These are phyloP conservation scores for Phymastichus coffea DNA, from an alignment of 1,140 invertebrate genomes.

Conservation along the genomic window DNA sequence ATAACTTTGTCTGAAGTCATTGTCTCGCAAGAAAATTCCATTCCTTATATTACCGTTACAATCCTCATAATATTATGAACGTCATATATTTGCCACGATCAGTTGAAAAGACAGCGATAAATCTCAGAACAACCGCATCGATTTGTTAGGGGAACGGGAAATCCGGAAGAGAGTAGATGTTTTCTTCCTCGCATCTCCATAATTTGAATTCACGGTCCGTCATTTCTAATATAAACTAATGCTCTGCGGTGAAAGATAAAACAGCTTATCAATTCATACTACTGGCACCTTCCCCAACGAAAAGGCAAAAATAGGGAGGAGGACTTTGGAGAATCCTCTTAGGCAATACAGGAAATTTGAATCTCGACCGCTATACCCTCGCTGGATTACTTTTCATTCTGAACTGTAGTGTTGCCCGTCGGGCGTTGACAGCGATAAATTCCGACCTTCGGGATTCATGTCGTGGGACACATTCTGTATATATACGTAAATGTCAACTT, in stretches of 20 bases:
- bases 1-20: too few relatives aligned
- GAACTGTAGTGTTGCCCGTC: neutral
- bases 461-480: neutral
- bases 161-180: too few relatives aligned
- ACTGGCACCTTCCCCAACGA: neutral
- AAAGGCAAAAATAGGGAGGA: neutral
- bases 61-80: too few relatives aligned
- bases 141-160: too few relatives aligned
- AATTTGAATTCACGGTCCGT: constrained; percentile 14
- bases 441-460: constrained; percentile 3
- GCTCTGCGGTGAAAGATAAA: neutral
- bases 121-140: constrained; percentile 6
- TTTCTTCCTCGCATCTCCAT: neutral
- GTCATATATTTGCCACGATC: too few relatives aligned
- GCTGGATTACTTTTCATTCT: constrained; percentile 12
- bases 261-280: constrained; percentile 18
- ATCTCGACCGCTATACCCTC: neutral
- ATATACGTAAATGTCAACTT: too few relatives aligned
- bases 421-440: constrained; percentile 1
- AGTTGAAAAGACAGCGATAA: too few relatives aligned
- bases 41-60: too few relatives aligned
- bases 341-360: neutral
- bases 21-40: too few relatives aligned
- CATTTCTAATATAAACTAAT: neutral
- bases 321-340: neutral